Percentiles rank a stretch among this genome's conserved stretches.
Conservation (phyloP, 1,140 invertebrate genomes). For the Micrasema minimum region DNA sequence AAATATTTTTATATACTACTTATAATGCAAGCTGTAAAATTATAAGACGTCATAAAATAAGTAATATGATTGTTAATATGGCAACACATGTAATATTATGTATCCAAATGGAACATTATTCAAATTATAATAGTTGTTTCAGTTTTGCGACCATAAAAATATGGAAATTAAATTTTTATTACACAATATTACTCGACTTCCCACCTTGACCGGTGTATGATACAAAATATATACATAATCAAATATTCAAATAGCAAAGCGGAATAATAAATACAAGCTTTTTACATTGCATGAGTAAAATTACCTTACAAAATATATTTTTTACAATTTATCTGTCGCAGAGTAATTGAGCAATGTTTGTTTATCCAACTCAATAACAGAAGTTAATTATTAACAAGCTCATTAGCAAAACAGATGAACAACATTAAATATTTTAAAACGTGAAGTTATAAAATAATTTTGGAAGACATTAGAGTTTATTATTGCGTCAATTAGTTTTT, state of each 20-base stretch:
- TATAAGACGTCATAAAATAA: neutral
- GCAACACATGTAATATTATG: neutral
- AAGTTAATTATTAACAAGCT: neutral
- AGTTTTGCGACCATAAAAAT: too few relatives aligned
- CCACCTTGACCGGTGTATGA: conserved; percentile 9
- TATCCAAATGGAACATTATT: neutral
- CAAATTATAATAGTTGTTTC: too few relatives aligned
- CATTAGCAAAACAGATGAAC: too few relatives aligned
- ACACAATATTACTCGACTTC: too few relatives aligned
- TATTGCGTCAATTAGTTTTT: conserved; percentile 8
- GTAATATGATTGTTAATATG: neutral
- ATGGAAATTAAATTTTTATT: too few relatives aligned
- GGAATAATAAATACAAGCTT: conserved; percentile 26
- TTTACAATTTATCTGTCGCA: neutral
- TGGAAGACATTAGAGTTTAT: conserved; percentile 18
- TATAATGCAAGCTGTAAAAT: too few relatives aligned
- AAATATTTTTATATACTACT: too few relatives aligned
- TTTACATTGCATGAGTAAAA: conserved; percentile 26
- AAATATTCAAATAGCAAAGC: conserved; percentile 14
- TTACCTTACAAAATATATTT: conserved; percentile 4
- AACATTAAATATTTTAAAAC: neutral
- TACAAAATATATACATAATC: conserved; percentile 19
- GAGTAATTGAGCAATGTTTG: too few relatives aligned
- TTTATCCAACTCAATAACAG: too few relatives aligned
- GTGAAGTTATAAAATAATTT: neutral